Evolutionary conservation across 2,888 invertebrate species (phyloP).

Genomic region (Cremastobaeus sp.): DNA sequence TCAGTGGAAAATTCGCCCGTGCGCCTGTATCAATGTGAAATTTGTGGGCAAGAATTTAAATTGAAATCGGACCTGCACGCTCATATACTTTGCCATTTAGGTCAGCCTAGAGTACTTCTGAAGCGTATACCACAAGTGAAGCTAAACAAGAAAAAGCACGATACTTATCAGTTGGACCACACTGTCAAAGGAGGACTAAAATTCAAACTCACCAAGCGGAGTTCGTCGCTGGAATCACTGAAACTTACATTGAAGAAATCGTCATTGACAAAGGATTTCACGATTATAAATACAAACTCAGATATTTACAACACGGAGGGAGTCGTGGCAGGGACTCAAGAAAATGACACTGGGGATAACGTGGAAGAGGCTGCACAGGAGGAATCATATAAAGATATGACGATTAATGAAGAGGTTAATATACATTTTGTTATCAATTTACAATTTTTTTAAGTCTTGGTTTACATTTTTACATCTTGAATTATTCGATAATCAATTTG

Average conservation of each 20-base stretch:
- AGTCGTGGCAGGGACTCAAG: constrained; percentile 70
- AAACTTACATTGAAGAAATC: constrained; percentile 74
- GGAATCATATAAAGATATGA: constrained; percentile 74
- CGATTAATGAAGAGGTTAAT: constrained; percentile 72
- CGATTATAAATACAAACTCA: constrained; percentile 71
- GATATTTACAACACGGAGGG: constrained; percentile 63
- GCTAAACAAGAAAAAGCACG: constrained; percentile 63
- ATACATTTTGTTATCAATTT: constrained; percentile 1
- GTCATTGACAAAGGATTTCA: constrained; percentile 70
- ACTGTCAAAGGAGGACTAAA: constrained; percentile 73
- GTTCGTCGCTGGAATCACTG: constrained; percentile 64
- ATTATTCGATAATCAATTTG: background rate
- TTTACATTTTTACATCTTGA: background rate
- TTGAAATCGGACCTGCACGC: constrained; percentile 71
- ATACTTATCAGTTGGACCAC: constrained; percentile 71
- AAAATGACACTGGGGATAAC: constrained; percentile 71
- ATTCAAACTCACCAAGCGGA: constrained; percentile 73
- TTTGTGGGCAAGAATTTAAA: constrained; percentile 71
- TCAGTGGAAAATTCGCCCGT: constrained; percentile 53
- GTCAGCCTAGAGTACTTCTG: constrained; percentile 71
- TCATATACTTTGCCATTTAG: constrained; percentile 72
- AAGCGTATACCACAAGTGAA: constrained; percentile 71
- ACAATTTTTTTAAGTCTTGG: background rate
- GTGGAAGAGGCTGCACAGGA: constrained; percentile 68
- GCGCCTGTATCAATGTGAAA: constrained; percentile 68